Percentiles rank a stretch among this genome's conserved stretches.
phyloP scores from a whole-genome alignment of 2,113 vertebrate genomes.

The Kobus ellipsiprymnus region DNA sequence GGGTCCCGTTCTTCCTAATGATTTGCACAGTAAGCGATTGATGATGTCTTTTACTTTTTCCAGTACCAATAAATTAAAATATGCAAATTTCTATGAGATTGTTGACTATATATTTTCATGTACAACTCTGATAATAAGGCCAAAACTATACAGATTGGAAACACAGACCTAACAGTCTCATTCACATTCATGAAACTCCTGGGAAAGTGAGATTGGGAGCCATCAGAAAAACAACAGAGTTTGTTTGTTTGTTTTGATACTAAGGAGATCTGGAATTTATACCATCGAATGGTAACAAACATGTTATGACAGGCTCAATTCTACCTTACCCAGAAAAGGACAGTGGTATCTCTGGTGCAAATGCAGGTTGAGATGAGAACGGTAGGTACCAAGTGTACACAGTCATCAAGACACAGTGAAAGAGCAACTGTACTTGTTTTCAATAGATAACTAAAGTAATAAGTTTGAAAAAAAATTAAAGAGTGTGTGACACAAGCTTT shows the following conservation, averaged over 20 bases:
- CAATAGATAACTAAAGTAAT: not conserved
- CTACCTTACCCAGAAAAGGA: not conserved
- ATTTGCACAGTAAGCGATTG: not conserved
- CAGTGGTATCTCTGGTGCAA: not conserved
- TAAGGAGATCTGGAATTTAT: not conserved
- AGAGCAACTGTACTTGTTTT: not conserved
- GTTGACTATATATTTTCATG: not conserved
- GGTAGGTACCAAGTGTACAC: not conserved
- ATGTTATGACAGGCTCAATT: not conserved
- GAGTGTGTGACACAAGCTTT: not conserved
- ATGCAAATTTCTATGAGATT: not conserved
- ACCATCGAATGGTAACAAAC: not conserved
- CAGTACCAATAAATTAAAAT: slow-evolving; percentile 22
- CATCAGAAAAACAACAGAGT: not conserved
- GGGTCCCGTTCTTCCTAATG: not conserved
- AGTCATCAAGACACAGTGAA: not conserved
- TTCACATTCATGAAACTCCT: not conserved
- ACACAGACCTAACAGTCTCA: not conserved
- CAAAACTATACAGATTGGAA: not conserved
- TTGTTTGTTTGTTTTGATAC: not conserved
- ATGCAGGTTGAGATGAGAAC: not conserved
- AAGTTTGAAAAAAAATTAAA: not conserved
- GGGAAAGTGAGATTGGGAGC: not conserved
- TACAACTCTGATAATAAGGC: not conserved
- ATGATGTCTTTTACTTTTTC: not conserved